Evolutionary conservation across 2,113 vertebrate genomes (phyloP), one percentile per base, ranked within the genome.

Genomic region (Neodontobutis hainanensis): DNA sequence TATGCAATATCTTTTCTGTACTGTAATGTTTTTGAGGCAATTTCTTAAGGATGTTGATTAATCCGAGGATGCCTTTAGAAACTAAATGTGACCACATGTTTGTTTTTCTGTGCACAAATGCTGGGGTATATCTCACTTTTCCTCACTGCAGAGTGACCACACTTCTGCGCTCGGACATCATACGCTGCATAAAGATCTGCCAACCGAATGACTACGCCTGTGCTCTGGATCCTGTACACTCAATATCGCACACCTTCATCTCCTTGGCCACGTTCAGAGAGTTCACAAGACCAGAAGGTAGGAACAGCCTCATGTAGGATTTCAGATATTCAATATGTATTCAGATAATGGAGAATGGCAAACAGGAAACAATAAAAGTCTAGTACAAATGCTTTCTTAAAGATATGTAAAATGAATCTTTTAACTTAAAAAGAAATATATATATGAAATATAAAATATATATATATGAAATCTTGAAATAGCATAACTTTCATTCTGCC

Each of bases 231-330:
- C 94, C 94, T 0, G 93, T 94, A 10, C 94, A 95, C 74, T 96
- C 97, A 0, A 68, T 96, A 75, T 97, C 97, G 63, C 93, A 99
- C 89, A 98, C 95, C 0, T 95, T 96, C 74, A 92, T 98, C 87
- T 97, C 97, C 0, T 89, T 99, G 80, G 95, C 97, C 65, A 99
- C 95, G 2, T 96, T 95, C 92, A 94, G 96, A 44, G 96, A 99
- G 65, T 96, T 98, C 86, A 89, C 65, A 55, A 93, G 65, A 60
- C 94, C 96, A 14, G 95, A 98, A 91, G 97, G 97, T 99, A 91
- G 82, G 89, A 73, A 9, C 6, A 44, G 2, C 5, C 3, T 34
- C 4, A 46, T 43, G 3, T 6, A 10, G 19, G 43, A 34, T 11
- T 11, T 16, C 19, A 27, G 19, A 27, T 36, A 6, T 75, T 19